Evolutionary conservation across 2,797 vertebrate genomes (phyloP).

Genomic region (Enteromius trimaculatus): DNA sequence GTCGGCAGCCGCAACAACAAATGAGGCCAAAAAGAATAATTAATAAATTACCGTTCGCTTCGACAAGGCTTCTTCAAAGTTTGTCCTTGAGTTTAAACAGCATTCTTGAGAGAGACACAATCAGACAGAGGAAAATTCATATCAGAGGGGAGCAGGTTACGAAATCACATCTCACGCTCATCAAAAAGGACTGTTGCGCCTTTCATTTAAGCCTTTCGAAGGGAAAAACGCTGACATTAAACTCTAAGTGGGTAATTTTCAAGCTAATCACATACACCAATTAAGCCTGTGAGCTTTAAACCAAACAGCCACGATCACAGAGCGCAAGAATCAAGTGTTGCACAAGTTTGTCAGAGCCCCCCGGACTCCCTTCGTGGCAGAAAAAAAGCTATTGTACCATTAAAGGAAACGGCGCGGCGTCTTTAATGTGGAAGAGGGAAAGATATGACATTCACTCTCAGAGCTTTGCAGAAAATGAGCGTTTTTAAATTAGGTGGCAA

Average conservation of each 20-base stretch:
- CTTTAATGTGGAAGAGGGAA: not conserved
- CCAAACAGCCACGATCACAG: conserved; percentile 29
- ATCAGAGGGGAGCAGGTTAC: not conserved
- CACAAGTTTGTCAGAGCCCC: conserved; percentile 13
- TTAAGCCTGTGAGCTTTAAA: conserved; percentile 31
- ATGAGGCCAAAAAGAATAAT: not conserved
- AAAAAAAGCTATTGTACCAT: conserved; percentile 16
- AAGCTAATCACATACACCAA: conserved; percentile 32
- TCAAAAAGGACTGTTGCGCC: conserved; percentile 2
- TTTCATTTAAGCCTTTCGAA: conserved; percentile 25
- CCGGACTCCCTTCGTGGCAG: not conserved
- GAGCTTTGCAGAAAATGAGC: not conserved
- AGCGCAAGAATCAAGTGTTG: conserved; percentile 27
- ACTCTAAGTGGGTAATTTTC: conserved; percentile 34
- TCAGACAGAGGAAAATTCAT: not conserved
- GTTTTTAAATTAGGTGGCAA: conserved; percentile 18
- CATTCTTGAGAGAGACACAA: conserved; percentile 1
- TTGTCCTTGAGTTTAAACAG: conserved; percentile 16
- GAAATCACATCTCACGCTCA: not conserved
- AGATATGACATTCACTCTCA: not conserved
- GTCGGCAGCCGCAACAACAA: not conserved
- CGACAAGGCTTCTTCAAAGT: not conserved
- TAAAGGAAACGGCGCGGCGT: not conserved
- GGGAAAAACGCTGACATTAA: conserved; percentile 18
- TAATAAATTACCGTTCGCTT: conserved; percentile 4